phyloP scores from a whole-genome alignment of 2,888 invertebrate genomes.

The Serrognathus titanus region DNA sequence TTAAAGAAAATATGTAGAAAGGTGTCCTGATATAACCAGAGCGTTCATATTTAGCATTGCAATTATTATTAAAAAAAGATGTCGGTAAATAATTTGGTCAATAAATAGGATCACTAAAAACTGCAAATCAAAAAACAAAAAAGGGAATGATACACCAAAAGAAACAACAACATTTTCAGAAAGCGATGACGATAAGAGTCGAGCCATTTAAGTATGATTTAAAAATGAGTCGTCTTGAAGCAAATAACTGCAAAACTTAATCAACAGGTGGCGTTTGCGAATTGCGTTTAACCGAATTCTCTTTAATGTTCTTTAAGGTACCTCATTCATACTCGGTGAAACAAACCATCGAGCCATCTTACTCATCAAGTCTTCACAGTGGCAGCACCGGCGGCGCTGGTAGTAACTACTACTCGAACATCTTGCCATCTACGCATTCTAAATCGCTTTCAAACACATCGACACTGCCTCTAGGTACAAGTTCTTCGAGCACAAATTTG shows the following conservation, averaged over 20 bases:
- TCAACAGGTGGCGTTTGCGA: neutral
- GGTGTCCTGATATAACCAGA: too few species aligned
- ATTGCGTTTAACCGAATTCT: neutral
- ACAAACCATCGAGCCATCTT: constrained; percentile 69
- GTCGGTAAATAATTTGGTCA: too few species aligned
- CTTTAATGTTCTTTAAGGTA: constrained; percentile 55
- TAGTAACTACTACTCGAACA: constrained; percentile 43
- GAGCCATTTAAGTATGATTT: neutral
- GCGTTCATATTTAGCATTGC: too few species aligned
- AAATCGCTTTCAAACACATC: constrained; percentile 31
- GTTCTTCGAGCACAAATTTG: constrained; percentile 18
- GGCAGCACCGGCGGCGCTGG: constrained; percentile 36
- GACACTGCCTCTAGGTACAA: constrained; percentile 29
- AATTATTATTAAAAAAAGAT: too few species aligned
- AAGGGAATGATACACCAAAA: too few species aligned
- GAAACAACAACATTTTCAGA: too few species aligned
- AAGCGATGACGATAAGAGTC: neutral
- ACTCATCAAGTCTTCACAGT: constrained; percentile 65
- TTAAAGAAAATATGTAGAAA: too few species aligned
- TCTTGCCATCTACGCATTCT: constrained; percentile 39
- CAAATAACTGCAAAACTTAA: neutral
- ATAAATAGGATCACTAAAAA: too few species aligned
- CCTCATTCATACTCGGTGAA: constrained; percentile 73
- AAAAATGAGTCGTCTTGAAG: neutral
- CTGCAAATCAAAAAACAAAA: too few species aligned